Conservation (phyloP, 2,113 vertebrate genomes). For the Aphelocoma coerulescens region DNA sequence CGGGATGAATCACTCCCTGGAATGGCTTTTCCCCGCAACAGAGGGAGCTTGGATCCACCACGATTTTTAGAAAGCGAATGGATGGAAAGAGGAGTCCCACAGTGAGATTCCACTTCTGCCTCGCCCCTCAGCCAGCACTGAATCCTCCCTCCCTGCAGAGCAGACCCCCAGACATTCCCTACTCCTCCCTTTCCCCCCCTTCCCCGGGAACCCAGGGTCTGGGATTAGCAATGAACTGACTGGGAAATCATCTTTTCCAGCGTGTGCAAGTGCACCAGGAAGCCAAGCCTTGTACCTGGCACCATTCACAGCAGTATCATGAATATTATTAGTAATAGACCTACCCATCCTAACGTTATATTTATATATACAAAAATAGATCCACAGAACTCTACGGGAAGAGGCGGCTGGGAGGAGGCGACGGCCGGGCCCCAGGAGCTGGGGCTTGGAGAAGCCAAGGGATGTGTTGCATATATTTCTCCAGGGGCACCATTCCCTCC, state of each 20-base stretch:
- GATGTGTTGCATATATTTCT: constrained; percentile 26
- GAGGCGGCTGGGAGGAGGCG: constrained; percentile 18
- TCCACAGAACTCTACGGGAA: constrained; percentile 67
- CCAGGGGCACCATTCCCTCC: background rate
- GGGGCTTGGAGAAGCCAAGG: constrained; percentile 5
- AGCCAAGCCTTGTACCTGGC: constrained; percentile 69
- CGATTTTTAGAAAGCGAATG: background rate
- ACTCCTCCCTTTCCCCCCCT: background rate
- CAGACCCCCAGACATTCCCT: background rate
- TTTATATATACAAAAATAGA: constrained; percentile 78
- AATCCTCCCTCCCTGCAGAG: background rate
- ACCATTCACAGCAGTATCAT: constrained; percentile 67
- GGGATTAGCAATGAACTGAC: constrained; percentile 29
- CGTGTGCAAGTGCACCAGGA: constrained; percentile 56
- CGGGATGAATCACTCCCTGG: background rate
- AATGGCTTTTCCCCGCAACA: background rate
- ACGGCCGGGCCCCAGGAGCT: background rate
- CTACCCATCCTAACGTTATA: constrained; percentile 61
- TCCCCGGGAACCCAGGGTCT: background rate
- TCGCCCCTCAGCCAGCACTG: background rate
- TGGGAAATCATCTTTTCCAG: constrained; percentile 34
- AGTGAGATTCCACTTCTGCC: background rate
- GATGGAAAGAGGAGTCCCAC: background rate
- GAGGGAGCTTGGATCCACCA: background rate
- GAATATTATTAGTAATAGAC: constrained; percentile 58